Evolutionary conservation across 1,140 invertebrate species (phyloP).

Genomic region (Agrypnia vestita): DNA sequence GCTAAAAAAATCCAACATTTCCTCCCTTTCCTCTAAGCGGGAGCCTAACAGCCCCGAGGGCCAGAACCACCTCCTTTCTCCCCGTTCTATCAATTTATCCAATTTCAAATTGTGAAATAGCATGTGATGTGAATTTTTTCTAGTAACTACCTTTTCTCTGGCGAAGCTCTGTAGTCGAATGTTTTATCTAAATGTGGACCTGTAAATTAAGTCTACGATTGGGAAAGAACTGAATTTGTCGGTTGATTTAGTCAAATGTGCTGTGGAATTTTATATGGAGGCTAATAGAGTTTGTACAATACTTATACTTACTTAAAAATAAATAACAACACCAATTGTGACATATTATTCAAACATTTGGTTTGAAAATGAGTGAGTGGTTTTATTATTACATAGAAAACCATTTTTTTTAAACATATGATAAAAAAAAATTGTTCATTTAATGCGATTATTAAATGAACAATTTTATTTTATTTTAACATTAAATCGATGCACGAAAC

Average conservation of each 20-base stretch:
- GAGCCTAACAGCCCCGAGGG: slow-evolving; percentile 36
- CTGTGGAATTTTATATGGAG: too few relatives aligned
- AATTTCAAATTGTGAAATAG: slow-evolving; percentile 60
- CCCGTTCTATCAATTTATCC: slow-evolving; percentile 61
- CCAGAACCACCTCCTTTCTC: slow-evolving; percentile 25
- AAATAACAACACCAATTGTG: too few relatives aligned
- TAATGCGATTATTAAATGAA: too few relatives aligned
- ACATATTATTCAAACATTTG: too few relatives aligned
- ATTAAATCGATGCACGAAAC: too few relatives aligned
- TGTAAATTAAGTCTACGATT: neutral
- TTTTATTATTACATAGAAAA: too few relatives aligned
- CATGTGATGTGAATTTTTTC: slow-evolving; percentile 61
- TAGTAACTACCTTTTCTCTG: slow-evolving; percentile 44
- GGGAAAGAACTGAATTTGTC: neutral
- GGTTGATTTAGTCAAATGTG: neutral
- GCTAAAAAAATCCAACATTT: slow-evolving; percentile 57
- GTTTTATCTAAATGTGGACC: slow-evolving; percentile 19
- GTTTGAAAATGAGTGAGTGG: too few relatives aligned
- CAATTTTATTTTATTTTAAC: too few relatives aligned
- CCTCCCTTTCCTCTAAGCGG: slow-evolving; percentile 35
- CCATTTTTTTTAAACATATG: too few relatives aligned
- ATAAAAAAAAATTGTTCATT: too few relatives aligned
- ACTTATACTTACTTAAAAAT: too few relatives aligned
- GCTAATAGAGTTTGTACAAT: too few relatives aligned
- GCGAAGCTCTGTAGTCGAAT: slow-evolving; percentile 8